phyloP scores from a whole-genome alignment of 2,888 invertebrate genomes.

The Rotaria sp. region DNA sequence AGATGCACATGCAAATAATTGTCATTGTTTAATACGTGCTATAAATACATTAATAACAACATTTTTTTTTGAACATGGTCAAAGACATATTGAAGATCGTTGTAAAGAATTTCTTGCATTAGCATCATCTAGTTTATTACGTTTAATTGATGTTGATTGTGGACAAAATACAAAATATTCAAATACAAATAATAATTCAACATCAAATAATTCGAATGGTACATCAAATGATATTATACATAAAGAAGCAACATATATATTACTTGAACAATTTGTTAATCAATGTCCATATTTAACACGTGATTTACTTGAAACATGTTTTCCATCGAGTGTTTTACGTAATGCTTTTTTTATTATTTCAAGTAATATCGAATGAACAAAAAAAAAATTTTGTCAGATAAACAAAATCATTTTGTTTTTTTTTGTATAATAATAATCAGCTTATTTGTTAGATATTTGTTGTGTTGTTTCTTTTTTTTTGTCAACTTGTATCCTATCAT shows the following conservation, averaged over 20 bases:
- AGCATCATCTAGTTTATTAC: constrained; percentile 39
- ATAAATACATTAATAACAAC: constrained; percentile 86
- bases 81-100: constrained; percentile 88
- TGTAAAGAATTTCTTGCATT: constrained; percentile 80
- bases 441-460: constrained; percentile 1
- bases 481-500: not conserved
- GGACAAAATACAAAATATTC: constrained; percentile 13
- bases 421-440: not conserved
- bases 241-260: constrained; percentile 62
- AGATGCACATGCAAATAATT: constrained; percentile 91
- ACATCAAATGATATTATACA: constrained; percentile 92
- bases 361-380: constrained; percentile 41
- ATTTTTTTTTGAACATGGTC: constrained; percentile 86
- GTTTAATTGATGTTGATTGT: constrained; percentile 47
- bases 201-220: constrained; percentile 61
- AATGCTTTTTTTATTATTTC: constrained; percentile 77
- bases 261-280: constrained; percentile 72
- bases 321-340: constrained; percentile 91
- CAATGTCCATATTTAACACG: constrained; percentile 95
- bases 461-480: not conserved
- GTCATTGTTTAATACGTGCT: constrained; percentile 92
- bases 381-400: not conserved
- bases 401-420: not conserved
- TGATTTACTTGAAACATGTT: constrained; percentile 96
- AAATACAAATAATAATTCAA: constrained; percentile 1